These are phyloP conservation scores for Pachycephus smyrnensis DNA, from an alignment of 2,888 invertebrate genomes.

Conservation along the genomic window DNA sequence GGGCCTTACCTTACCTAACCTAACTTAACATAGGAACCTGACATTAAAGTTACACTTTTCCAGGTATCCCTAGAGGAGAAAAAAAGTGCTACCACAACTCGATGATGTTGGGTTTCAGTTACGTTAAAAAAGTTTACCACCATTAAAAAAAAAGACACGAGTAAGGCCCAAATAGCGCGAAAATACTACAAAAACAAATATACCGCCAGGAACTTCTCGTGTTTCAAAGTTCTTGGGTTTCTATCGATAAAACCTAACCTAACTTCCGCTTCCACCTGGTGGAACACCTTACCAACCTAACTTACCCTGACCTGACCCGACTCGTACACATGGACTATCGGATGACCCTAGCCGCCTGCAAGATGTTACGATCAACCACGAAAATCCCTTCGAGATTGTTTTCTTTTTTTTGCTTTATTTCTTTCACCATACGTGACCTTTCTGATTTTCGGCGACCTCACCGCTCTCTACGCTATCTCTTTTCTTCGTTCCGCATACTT, in stretches of 20 bases:
- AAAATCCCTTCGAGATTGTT: neutral
- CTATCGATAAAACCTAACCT: slow-evolving; percentile 35
- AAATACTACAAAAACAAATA: neutral
- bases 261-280: slow-evolving; percentile 50
- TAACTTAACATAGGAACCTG: neutral
- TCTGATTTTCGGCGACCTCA: neutral
- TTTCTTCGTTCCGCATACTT: neutral
- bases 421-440: neutral
- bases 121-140: neutral
- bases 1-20: neutral
- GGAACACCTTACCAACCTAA: slow-evolving; percentile 16
- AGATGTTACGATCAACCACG: slow-evolving; percentile 40
- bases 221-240: slow-evolving; percentile 25
- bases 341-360: slow-evolving; percentile 53
- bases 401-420: neutral
- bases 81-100: neutral
- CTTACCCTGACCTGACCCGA: neutral
- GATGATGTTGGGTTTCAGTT: neutral
- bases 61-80: neutral
- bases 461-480: neutral
- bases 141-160: neutral
- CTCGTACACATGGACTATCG: slow-evolving; percentile 36
- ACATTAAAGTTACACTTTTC: neutral
- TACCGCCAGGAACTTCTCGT: slow-evolving; percentile 6
- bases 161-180: neutral